These are phyloP conservation scores for Andrena camellia DNA, from an alignment of 2,888 invertebrate genomes.

Conservation along the genomic window DNA sequence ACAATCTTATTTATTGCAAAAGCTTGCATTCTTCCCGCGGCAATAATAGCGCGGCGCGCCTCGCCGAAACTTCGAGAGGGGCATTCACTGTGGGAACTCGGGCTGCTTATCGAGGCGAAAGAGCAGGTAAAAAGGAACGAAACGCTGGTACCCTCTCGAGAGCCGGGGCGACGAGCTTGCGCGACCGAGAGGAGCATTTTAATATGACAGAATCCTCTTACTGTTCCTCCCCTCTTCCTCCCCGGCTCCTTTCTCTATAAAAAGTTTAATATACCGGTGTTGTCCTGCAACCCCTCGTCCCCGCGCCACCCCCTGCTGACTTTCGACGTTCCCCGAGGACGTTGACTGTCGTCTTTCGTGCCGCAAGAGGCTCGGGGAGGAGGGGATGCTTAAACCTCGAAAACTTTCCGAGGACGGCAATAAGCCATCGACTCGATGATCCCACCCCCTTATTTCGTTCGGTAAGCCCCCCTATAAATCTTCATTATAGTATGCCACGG, in stretches of 20 bases:
- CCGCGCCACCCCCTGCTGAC: conserved; percentile 20
- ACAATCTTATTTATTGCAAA: conserved; percentile 41
- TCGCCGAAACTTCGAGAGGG: conserved; percentile 26
- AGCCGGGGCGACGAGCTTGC: conserved; percentile 26
- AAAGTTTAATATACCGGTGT: conserved; percentile 79
- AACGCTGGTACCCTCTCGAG: conserved; percentile 29
- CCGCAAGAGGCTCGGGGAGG: too few relatives aligned
- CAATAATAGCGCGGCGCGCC: conserved; percentile 28
- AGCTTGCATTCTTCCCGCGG: conserved; percentile 28
- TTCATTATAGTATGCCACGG: conserved; percentile 78
- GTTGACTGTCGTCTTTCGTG: conserved; percentile 26
- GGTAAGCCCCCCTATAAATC: conserved; percentile 78
- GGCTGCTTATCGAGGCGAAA: conserved; percentile 21
- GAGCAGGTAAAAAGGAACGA: conserved; percentile 23
- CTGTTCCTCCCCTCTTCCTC: conserved; percentile 30
- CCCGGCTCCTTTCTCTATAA: conserved; percentile 65
- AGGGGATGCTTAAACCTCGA: conserved; percentile 70
- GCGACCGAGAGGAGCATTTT: conserved; percentile 56
- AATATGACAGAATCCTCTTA: conserved; percentile 78
- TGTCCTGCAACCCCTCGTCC: conserved; percentile 54
- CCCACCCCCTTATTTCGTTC: conserved; percentile 57
- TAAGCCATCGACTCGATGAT: conserved; percentile 78
- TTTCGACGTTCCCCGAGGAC: conserved; percentile 16
- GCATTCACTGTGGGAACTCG: conserved; percentile 24
- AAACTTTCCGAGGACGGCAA: conserved; percentile 78